Evolutionary conservation across 2,888 invertebrate genomes (phyloP).

Genomic region (Ennomos quercinarius): DNA sequence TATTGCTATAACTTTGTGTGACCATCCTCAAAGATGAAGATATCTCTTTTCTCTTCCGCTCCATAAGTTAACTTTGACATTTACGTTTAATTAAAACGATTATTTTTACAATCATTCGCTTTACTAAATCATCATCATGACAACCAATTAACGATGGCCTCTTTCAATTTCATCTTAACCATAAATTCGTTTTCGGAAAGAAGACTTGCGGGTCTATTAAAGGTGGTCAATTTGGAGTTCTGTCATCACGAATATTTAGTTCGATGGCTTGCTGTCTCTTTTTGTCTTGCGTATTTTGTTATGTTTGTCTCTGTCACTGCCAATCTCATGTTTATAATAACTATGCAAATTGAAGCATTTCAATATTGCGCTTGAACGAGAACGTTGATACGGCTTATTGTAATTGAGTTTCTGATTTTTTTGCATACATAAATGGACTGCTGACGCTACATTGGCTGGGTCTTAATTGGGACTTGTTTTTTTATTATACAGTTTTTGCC

Average conservation of each 20-base stretch:
- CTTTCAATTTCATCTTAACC: constrained; percentile 23
- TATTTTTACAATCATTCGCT: constrained; percentile 48
- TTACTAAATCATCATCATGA: constrained; percentile 40
- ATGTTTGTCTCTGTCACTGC: constrained; percentile 52
- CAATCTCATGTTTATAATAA: constrained; percentile 75
- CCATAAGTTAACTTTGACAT: constrained; percentile 37
- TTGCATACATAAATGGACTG: constrained; percentile 46
- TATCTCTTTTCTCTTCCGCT: constrained; percentile 28
- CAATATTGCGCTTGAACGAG: constrained; percentile 71
- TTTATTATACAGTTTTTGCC: constrained; percentile 11
- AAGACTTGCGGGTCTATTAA: constrained; percentile 34
- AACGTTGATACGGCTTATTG: constrained; percentile 65
- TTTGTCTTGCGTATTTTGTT: constrained; percentile 40
- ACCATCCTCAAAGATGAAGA: constrained; percentile 10
- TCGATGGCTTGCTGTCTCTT: constrained; percentile 35
- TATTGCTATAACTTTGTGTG: constrained; percentile 2
- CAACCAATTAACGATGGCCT: constrained; percentile 42
- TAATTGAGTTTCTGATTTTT: constrained; percentile 69
- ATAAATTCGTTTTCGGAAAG: constrained; percentile 33
- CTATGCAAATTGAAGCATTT: constrained; percentile 78
- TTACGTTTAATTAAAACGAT: constrained; percentile 49
- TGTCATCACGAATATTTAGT: constrained; percentile 10
- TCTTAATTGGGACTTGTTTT: constrained; percentile 20
- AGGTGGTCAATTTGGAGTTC: constrained; percentile 29
- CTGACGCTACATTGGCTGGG: constrained; percentile 43